Base-by-base conservation (phyloP, 2,888 invertebrate species). In the Tyria jacobaeae region DNA sequence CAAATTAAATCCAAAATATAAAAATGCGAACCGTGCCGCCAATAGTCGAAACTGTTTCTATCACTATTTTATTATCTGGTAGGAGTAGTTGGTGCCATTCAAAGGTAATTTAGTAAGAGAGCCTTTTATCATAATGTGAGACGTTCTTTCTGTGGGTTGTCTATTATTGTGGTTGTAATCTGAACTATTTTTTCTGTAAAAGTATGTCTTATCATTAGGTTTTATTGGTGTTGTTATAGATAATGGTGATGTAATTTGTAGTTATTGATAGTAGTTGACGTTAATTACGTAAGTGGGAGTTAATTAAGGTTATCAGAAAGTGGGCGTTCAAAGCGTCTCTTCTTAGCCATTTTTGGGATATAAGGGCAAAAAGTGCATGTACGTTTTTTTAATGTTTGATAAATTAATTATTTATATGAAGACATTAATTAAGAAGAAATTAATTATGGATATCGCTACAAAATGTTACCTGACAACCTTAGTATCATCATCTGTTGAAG, bases 1-100 rank as follows among this genome's bases (percentile, higher is more conserved):
- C n/a, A n/a, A n/a, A n/a, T n/a, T 85, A 85, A 85, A 84, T 80
- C 75, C 66, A 37, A 73, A 79, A 72, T 81, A 82, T 84, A 85
- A 85, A 82, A 85, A 81, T 79, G 71, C 68, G 77, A 71, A 75
- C 69, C 75, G 75, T 75, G 66, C 69, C 57, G 66, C 55, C 70
- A 75, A 73, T 78, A 79, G 78, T 73, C 64, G 57, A 75, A 79
- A 74, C 73, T 81, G 68, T 68, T 70, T 64, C 70, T 71, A 74
- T 81, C 68, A 76, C 69, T 75, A 73, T 82, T 84, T 80, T 81
- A 83, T 81, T 83, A 79, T 71, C 74, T 72, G 59, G 57, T 63
- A 68, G 64, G 37, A 70, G 74, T 78, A 73, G 70, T 66, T 47
- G 61, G 64, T 67, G 64, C 49, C 61, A 68, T 60, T 67, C 68